These are phyloP conservation scores for Agrochola macilenta DNA, from an alignment of 2,888 invertebrate species.

Conservation along the genomic window DNA sequence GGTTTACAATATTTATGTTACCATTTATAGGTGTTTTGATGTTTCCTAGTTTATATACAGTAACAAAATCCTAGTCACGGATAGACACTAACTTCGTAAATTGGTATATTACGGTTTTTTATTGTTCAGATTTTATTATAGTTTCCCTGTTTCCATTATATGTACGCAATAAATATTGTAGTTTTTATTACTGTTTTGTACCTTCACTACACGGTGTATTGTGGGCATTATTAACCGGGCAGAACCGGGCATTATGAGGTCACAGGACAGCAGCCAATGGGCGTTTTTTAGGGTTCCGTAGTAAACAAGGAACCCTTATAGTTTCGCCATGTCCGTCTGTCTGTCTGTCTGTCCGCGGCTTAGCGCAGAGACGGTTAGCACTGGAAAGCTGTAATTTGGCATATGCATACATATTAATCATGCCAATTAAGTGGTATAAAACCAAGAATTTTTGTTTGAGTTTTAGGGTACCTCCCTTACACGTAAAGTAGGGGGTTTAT, in stretches of 20 bases:
- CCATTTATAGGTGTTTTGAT: slow-evolving; percentile 38
- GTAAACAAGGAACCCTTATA: no score
- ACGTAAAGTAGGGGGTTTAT: no score
- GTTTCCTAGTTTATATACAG: slow-evolving; percentile 41
- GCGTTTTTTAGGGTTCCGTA: no score
- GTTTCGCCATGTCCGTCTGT: no score
- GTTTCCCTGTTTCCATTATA: slow-evolving; percentile 38
- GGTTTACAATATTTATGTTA: slow-evolving; percentile 22
- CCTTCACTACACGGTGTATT: background rate
- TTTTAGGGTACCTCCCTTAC: no score
- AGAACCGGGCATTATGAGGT: background rate
- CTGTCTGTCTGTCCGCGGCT: no score
- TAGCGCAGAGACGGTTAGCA: no score
- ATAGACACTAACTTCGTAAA: slow-evolving; percentile 32
- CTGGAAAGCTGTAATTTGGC: no score
- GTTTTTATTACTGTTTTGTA: slow-evolving; percentile 48
- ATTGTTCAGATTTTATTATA: slow-evolving; percentile 43
- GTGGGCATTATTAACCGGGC: background rate
- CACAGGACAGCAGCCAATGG: background rate
- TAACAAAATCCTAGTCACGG: slow-evolving; percentile 36
- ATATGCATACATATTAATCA: no score
- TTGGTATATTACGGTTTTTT: slow-evolving; percentile 49
- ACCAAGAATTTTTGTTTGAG: no score
- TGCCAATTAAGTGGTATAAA: no score
- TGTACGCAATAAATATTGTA: slow-evolving; percentile 47